Base-by-base conservation (phyloP, 1,140 invertebrate species). In the Mycetomoellerius zeteki region DNA sequence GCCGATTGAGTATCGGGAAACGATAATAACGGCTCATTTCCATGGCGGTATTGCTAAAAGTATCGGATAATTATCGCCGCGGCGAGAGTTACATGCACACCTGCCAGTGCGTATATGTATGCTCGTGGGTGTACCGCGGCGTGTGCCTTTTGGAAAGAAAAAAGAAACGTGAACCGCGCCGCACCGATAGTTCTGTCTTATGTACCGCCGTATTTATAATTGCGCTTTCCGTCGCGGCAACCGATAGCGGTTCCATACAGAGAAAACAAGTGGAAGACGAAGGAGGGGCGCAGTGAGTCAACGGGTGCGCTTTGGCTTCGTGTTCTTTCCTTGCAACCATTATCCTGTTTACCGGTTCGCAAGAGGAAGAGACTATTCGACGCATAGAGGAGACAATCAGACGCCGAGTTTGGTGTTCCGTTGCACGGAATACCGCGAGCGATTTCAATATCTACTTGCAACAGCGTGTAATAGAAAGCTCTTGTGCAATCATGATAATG, bases 161-260 rank as follows among this genome's bases (percentile, higher is more conserved):
- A 60, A 65, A 73, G 56, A 62, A 69, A 47, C 84, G n/a, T 54
- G 56, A 58, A 27, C 33, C 64, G 60, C 47, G 72, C 37, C 67
- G 27, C 43, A 24, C 54, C 82, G 72, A 86, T 86, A 82, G 78
- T 82, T 73, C 80, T 73, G 67, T 73, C 67, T 82, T 21, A 24
- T 73, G 65, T 50, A 85, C 78, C 89, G 85, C 62, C 62, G 86
- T 90, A 90, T 92, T 91, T 92, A 92, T 92, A 92, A 92, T 92
- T 92, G 88, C 91, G 86, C 87, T 93, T 89, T 92, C 92, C 84
- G 86, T 89, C 86, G 87, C 76, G 65, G 64, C 86, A 87, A 67
- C 76, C 88, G 91, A 93, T 92, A 90, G 92, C 92, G 92, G 92
- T 64, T 88, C 92, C 91, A 90, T 92, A 92, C 90, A 90, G 84